Evolutionary conservation across 2,888 invertebrate genomes (phyloP), one percentile per base, ranked within the genome.

Genomic region (Trissolcus brochymenae): DNA sequence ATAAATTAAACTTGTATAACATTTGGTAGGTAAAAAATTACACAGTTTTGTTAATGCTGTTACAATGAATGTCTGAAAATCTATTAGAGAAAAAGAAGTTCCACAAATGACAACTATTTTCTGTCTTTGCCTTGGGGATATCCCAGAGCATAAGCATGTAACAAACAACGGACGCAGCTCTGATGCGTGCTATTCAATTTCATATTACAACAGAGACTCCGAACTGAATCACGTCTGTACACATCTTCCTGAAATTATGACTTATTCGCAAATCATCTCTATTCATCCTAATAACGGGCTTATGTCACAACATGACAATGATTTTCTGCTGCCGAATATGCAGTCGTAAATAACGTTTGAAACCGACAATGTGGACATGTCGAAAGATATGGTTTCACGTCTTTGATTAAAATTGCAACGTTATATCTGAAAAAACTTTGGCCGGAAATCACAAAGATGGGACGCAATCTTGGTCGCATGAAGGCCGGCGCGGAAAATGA

Each of bases 401-500:
- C 7, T 46, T 46, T 16, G 16, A 46, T 46, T 46, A 16, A 46
- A 51, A 19, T 51, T 13, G 51, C 16, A 51, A 19, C 13, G 49
- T 16, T 49, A 16, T 49, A 2, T 43, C 3, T 2, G 11, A n/a
- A n/a, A 43, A n/a, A n/a, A n/a, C 43, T 43, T 43, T 43, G 14
- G 43, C 13, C 19, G 29, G 4, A 29, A 4, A 51, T 51, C 17
- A 17, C 43, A 66, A 66, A 57, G 17, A 25, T 6, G n/a, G 25
- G 7, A 16, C 57, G 60, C 54, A 60, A 59, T 59, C 60, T 68
- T 60, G 50, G 51, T 17, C 35, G 21, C 41, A 57, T 46, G 21
- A 19, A 46, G 50, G 35, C 29, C 50, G 70, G 17, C 19, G 55
- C 43, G 53, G 57, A 62, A 68, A 66, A 57, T 66, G 59, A 62